A percentile compares a stretch with the other conserved stretches of the same genome.
Conservation (phyloP, 2,797 vertebrate genomes). For the Avahi laniger region DNA sequence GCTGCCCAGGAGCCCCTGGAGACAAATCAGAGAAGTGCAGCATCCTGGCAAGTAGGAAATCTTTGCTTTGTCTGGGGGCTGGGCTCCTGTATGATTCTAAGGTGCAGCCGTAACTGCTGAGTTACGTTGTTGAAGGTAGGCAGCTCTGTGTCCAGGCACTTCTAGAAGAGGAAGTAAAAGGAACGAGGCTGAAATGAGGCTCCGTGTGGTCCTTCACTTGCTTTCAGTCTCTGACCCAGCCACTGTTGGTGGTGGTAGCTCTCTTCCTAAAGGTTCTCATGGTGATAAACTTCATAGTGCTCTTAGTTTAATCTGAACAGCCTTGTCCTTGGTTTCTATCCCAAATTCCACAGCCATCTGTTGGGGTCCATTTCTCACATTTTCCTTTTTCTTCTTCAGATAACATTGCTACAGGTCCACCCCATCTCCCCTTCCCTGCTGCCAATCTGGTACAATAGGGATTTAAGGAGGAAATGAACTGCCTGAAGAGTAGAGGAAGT, state of each 20-base stretch:
- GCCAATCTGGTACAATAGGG: neutral
- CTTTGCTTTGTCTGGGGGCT: neutral
- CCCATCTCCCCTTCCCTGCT: neutral
- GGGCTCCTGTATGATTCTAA: neutral
- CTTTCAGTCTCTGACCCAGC: neutral
- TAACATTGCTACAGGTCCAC: neutral
- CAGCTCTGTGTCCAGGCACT: neutral
- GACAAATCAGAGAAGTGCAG: neutral
- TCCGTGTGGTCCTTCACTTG: neutral
- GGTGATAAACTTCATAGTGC: neutral
- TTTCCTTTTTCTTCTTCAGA: neutral
- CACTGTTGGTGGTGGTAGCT: neutral
- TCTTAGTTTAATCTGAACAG: neutral
- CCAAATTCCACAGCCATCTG: neutral
- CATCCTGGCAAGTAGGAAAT: neutral
- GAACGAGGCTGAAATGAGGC: neutral
- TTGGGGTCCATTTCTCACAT: neutral
- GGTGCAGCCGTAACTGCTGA: neutral
- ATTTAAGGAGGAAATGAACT: neutral
- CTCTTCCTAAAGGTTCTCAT: neutral
- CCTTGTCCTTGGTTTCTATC: neutral
- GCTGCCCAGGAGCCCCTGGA: neutral
- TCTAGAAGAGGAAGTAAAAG: neutral
- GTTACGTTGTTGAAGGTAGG: neutral
- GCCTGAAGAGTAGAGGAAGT: neutral